Evolutionary conservation across 2,113 vertebrate species (phyloP), one percentile per base, ranked within the genome.

Genomic region (Physeter macrocephalus): DNA sequence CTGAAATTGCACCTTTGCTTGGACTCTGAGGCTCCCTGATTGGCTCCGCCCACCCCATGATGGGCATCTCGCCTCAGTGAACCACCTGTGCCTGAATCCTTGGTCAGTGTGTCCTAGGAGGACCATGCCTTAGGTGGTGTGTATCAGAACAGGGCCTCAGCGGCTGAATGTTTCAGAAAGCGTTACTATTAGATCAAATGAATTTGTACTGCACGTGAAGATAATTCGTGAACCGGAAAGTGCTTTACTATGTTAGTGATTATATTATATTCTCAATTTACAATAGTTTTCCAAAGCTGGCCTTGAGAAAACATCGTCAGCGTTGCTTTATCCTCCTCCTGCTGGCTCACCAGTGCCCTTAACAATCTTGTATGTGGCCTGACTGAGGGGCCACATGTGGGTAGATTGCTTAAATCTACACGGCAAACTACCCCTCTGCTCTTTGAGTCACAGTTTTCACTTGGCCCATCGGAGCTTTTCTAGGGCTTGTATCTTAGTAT

Each of bases 281-380:
- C 29, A 61, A 39, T n/a, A 54, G 15, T 23, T 23, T 93, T 85
- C 64, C 27, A 27, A 36, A 23, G 8, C 43, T 46, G 91, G 41
- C 23, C 94, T 34, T 20, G 59, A n/a, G 66, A n/a, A 59, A 8
- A 13, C 25, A 12, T 46, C 8, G 1, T 69, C 21, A 14, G 13
- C 0, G 0, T n/a, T 4, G 0, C 15, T 66, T 36, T 17, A 3
- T 7, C 4, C 25, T 34, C 20, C 21, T 34, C 18, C 31, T n/a
- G 23, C 8, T 25, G 57, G 25, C 80, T 46, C 18, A 12, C 2
- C 69, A 64, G 74, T 2, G 0, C 18, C 75, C 62, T 36, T 21
- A 3, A 1, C 31, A n/a, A 43, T 39, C 1, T 34, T 43, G 27
- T 8, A 0, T 4, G 29, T 1, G 25, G 31, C 11, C 36, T 31